Percentiles rank a stretch among this genome's conserved stretches.
phyloP scores from a whole-genome alignment of 2,113 vertebrate genomes.

The Cololabis saira region DNA sequence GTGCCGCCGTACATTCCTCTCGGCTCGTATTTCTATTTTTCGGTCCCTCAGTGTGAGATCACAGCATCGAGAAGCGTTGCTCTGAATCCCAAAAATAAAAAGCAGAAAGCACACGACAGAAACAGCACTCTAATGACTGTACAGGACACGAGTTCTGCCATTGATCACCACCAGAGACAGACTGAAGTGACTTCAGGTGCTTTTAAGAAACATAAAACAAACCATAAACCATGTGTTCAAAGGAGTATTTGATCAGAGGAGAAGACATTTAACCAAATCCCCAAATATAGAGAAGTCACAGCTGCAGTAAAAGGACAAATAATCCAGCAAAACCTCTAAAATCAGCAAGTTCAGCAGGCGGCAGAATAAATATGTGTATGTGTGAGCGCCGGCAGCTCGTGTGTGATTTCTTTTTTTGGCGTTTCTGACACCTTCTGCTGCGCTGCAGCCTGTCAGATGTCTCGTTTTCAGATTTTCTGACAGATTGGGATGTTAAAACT shows the following conservation, averaged over 20 bases:
- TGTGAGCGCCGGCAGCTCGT: not conserved
- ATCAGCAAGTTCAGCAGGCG: slow-evolving; percentile 50
- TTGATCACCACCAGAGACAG: slow-evolving; percentile 46
- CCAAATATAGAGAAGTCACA: slow-evolving; percentile 53
- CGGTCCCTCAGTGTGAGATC: slow-evolving; percentile 19
- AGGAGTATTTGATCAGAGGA: slow-evolving; percentile 51
- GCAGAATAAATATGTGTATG: slow-evolving; percentile 29
- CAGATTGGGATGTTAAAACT: slow-evolving; percentile 65
- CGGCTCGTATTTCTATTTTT: slow-evolving; percentile 5
- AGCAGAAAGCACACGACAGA: slow-evolving; percentile 25
- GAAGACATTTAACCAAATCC: slow-evolving; percentile 53
- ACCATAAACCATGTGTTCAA: slow-evolving; percentile 39
- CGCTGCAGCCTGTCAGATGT: slow-evolving; percentile 60
- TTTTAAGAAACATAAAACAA: slow-evolving; percentile 56
- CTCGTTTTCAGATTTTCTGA: slow-evolving; percentile 62
- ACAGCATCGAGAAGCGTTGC: slow-evolving; percentile 4
- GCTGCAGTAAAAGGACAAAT: slow-evolving; percentile 46
- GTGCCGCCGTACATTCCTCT: not conserved
- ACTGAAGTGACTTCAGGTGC: slow-evolving; percentile 43
- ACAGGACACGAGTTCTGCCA: slow-evolving; percentile 42
- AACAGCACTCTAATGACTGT: slow-evolving; percentile 13
- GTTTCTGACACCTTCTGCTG: slow-evolving; percentile 58
- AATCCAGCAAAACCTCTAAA: slow-evolving; percentile 47
- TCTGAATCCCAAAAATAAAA: slow-evolving; percentile 28
- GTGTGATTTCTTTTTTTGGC: slow-evolving; percentile 29